Evolutionary conservation across 2,888 invertebrate species (phyloP).

Genomic region (Noctua fimbriata): DNA sequence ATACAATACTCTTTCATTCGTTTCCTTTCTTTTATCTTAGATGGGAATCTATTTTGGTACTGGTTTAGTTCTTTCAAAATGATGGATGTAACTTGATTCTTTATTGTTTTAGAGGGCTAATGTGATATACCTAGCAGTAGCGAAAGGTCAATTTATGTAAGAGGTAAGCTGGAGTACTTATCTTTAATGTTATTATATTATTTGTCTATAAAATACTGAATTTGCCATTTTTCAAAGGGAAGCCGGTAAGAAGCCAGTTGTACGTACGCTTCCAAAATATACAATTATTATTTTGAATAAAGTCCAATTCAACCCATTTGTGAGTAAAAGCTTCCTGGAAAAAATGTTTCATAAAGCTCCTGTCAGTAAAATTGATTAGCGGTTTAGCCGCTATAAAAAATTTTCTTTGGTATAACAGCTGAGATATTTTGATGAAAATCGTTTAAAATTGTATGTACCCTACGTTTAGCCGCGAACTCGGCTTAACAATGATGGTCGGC

Average conservation of each 20-base stretch:
- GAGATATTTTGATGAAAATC: constrained; percentile 27
- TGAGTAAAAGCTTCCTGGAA: background rate
- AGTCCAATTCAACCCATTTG: background rate
- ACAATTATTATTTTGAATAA: background rate
- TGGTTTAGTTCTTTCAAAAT: constrained; percentile 23
- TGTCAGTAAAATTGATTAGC: constrained; percentile 44
- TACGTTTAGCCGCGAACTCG: constrained; percentile 19
- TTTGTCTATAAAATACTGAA: too few relatives aligned
- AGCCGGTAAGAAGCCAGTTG: too few relatives aligned
- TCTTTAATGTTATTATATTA: too few relatives aligned
- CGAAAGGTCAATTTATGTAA: too few relatives aligned
- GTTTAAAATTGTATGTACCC: constrained; percentile 18
- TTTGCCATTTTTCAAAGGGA: too few relatives aligned
- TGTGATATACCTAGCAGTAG: too few relatives aligned
- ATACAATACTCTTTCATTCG: constrained; percentile 41
- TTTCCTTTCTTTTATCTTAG: constrained; percentile 45
- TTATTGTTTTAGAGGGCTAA: background rate
- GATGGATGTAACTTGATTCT: constrained; percentile 11
- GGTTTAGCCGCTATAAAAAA: constrained; percentile 4
- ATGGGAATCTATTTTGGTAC: constrained; percentile 25
- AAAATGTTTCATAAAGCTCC: constrained; percentile 1
- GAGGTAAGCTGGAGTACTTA: too few relatives aligned
- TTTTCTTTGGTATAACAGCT: background rate
- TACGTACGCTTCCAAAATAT: background rate
- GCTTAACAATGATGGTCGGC: constrained; percentile 34